These are phyloP conservation scores for Chironomus tepperi DNA, from an alignment of 1,140 invertebrate species.

Conservation along the genomic window DNA sequence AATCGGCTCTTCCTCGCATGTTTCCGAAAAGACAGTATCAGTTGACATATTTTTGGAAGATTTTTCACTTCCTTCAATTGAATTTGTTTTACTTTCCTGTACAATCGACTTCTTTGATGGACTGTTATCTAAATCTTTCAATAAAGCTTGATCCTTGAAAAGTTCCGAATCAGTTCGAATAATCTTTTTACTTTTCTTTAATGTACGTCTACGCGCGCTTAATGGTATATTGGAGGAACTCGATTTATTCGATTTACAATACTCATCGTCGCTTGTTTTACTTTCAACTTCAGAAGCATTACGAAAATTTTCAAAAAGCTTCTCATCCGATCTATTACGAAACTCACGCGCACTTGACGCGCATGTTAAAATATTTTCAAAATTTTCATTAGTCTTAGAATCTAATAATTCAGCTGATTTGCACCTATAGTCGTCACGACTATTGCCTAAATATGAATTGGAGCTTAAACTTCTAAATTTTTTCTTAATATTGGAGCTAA, in stretches of 20 bases:
- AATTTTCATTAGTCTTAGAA: background rate
- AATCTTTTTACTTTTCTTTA: constrained; percentile 26
- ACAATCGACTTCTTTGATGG: background rate
- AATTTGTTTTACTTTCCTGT: background rate
- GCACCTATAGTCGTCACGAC: background rate
- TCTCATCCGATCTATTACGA: background rate
- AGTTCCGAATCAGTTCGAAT: constrained; percentile 26
- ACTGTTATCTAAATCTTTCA: constrained; percentile 23
- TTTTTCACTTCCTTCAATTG: background rate
- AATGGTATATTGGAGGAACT: background rate
- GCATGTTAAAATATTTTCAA: constrained; percentile 4
- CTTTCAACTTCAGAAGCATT: background rate
- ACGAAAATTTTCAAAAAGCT: background rate
- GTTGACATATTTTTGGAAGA: constrained; percentile 25
- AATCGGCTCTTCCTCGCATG: background rate
- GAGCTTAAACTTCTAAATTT: constrained; percentile 27
- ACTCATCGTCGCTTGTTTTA: constrained; percentile 23
- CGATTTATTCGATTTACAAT: background rate
- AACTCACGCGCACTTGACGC: background rate
- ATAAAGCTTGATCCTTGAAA: constrained; percentile 20
- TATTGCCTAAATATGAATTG: constrained; percentile 24
- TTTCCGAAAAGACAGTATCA: constrained; percentile 26
- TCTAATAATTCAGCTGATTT: constrained; percentile 7
- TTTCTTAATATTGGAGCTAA: constrained; percentile 15
- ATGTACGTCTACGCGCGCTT: constrained; percentile 16